phyloP scores from a whole-genome alignment of 2,113 vertebrate genomes.

The Paratilapia polleni region DNA sequence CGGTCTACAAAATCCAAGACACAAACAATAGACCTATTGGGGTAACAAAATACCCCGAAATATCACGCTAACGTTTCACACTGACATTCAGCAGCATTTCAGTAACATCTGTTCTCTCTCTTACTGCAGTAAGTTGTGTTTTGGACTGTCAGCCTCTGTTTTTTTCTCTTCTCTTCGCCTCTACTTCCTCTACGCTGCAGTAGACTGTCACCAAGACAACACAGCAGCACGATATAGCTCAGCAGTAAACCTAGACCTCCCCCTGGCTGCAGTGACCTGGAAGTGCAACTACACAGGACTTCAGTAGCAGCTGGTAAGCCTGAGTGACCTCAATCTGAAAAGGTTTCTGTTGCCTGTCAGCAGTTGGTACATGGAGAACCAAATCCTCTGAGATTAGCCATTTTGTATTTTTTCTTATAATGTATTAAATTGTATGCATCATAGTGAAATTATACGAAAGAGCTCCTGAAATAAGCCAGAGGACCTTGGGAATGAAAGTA shows the following conservation, averaged over 20 bases:
- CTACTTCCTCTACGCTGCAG: constrained; percentile 21
- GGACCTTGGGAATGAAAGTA: constrained; percentile 40
- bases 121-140: neutral
- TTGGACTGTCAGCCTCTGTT: neutral
- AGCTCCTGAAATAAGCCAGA: neutral
- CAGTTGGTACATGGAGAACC: neutral
- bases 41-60: constrained; percentile 3
- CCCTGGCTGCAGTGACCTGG: neutral
- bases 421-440: constrained; percentile 11
- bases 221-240: neutral
- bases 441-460: constrained; percentile 25
- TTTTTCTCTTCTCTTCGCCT: neutral
- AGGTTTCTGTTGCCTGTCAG: neutral
- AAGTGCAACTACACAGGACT: neutral
- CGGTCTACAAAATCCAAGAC: neutral
- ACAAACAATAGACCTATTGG: neutral
- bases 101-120: neutral
- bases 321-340: neutral
- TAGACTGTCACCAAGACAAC: constrained; percentile 52
- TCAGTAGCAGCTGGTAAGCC: neutral
- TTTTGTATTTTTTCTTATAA: constrained; percentile 6
- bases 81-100: neutral
- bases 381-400: neutral
- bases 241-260: constrained; percentile 52
- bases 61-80: neutral